These are phyloP conservation scores for Mesocricetus auratus DNA, from an alignment of 2,113 vertebrate genomes.

Conservation along the genomic window DNA sequence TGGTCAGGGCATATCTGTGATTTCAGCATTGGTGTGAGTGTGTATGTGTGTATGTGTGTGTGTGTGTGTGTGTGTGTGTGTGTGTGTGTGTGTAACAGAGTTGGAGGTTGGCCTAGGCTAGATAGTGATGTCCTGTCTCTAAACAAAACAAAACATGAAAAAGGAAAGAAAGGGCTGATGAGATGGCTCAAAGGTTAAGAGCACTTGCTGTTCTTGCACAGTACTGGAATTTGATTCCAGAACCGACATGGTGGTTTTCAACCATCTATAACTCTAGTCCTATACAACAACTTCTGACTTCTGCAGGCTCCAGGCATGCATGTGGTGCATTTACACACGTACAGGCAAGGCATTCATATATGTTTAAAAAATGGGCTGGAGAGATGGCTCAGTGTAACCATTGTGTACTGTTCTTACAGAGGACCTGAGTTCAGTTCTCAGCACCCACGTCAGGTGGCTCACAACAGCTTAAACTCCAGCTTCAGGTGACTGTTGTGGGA, in stretches of 20 bases:
- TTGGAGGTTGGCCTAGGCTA: background rate
- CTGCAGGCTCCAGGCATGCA: background rate
- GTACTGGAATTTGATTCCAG: background rate
- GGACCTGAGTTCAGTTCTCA: background rate
- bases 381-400: background rate
- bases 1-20: background rate
- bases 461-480: too few relatives aligned
- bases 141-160: background rate
- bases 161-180: background rate
- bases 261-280: background rate
- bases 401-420: background rate
- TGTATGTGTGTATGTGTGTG: too few relatives aligned
- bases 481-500: background rate
- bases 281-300: background rate
- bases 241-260: background rate
- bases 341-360: too few relatives aligned
- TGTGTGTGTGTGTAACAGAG: background rate
- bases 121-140: background rate
- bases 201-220: background rate
- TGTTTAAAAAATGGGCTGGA: background rate
- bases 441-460: background rate
- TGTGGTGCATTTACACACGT: too few relatives aligned
- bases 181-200: background rate
- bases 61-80: too few relatives aligned
- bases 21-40: background rate